Conservation (phyloP, 2,113 vertebrate genomes). For the Terrapene triunguis region DNA sequence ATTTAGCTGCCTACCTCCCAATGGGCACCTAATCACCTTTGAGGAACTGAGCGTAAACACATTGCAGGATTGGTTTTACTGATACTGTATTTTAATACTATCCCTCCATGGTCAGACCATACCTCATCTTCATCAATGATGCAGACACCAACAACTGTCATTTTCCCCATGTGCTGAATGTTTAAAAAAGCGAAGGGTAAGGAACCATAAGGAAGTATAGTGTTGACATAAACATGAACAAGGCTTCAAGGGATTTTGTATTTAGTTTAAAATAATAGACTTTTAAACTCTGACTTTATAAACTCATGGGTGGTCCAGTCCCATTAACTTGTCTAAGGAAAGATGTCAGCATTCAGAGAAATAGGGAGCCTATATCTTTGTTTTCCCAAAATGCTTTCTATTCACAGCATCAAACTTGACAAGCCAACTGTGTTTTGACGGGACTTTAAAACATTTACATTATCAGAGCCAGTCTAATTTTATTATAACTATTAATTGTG, state of each 20-base stretch:
- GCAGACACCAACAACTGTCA: neutral
- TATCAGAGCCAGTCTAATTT: conserved; percentile 18
- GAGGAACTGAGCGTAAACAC: too few relatives aligned
- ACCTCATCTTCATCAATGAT: neutral
- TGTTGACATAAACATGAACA: conserved; percentile 25
- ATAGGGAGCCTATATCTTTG: neutral
- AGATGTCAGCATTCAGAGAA: neutral
- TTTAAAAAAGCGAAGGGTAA: conserved; percentile 14
- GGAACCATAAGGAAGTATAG: neutral
- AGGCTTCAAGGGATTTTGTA: conserved; percentile 11
- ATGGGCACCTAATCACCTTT: too few relatives aligned
- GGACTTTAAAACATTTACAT: conserved; percentile 23
- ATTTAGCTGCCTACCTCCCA: too few relatives aligned
- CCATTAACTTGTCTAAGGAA: neutral
- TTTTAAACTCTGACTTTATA: conserved; percentile 43
- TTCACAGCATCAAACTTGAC: neutral
- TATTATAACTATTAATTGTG: neutral
- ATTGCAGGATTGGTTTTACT: neutral
- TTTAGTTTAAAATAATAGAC: conserved; percentile 3
- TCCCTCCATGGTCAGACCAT: neutral
- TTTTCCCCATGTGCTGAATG: neutral
- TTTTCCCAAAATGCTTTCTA: neutral
- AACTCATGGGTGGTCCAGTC: conserved; percentile 58
- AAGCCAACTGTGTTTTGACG: conserved; percentile 23
- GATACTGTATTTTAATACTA: accelerated